Percentiles rank a stretch among this genome's conserved stretches.
Conservation (phyloP, 2,888 invertebrate genomes). For the Ormyrus pomaceus region DNA sequence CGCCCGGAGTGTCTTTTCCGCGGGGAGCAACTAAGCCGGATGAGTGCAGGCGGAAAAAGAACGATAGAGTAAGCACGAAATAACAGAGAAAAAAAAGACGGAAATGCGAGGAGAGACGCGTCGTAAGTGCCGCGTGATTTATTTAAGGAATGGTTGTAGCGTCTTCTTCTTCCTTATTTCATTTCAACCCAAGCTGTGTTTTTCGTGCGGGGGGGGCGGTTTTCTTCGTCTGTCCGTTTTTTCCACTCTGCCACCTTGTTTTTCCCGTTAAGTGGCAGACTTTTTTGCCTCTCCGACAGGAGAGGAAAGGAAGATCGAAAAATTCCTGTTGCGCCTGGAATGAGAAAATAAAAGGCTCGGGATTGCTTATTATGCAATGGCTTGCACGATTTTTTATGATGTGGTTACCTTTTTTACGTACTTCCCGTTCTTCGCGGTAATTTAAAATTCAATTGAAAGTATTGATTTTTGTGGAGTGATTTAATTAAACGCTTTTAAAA, state of each 20-base stretch:
- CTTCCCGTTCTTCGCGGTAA: too few species aligned
- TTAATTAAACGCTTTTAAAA: too few species aligned
- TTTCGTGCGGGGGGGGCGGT: not conserved
- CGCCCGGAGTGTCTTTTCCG: not conserved
- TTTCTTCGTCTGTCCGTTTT: not conserved
- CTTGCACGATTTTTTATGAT: too few species aligned
- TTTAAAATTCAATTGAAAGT: too few species aligned
- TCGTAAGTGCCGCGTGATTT: constrained; percentile 60
- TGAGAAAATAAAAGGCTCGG: too few species aligned
- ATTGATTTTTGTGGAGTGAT: too few species aligned
- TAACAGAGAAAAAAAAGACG: not conserved
- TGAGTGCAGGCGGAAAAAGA: constrained; percentile 1
- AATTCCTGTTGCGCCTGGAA: too few species aligned
- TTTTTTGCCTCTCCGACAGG: not conserved
- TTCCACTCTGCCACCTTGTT: not conserved
- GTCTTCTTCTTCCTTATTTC: constrained; percentile 47
- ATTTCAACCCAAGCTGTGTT: not conserved
- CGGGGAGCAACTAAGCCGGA: constrained; percentile 29
- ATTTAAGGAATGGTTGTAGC: constrained; percentile 56
- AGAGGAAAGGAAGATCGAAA: too few species aligned
- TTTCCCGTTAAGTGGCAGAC: constrained; percentile 6
- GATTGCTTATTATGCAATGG: too few species aligned
- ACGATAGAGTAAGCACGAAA: not conserved
- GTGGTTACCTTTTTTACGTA: too few species aligned
- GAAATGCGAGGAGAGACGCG: constrained; percentile 39